Evolutionary conservation across 2,888 invertebrate genomes (phyloP).

Genomic region (Eulithis testata): DNA sequence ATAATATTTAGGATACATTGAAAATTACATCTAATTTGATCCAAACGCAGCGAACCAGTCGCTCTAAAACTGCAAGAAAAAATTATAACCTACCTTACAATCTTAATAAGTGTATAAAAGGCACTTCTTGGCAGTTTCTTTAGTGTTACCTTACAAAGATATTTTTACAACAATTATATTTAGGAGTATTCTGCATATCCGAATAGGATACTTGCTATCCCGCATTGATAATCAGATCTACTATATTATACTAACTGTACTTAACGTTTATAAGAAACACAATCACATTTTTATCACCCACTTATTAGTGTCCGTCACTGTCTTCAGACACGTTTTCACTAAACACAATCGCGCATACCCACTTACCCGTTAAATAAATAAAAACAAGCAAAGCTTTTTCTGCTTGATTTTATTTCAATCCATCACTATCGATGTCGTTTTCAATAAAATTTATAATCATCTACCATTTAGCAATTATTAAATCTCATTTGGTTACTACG

Average conservation of each 20-base stretch:
- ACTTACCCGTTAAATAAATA: conserved; percentile 66
- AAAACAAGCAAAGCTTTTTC: conserved; percentile 63
- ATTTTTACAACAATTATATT: conserved; percentile 73
- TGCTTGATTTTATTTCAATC: conserved; percentile 63
- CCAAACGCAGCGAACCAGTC: conserved; percentile 76
- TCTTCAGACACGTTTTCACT: conserved; percentile 72
- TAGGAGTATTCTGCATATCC: conserved; percentile 64
- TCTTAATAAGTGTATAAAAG: conserved; percentile 73
- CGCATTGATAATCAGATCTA: conserved; percentile 57
- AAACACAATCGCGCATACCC: conserved; percentile 67
- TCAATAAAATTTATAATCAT: not conserved
- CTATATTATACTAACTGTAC: conserved; percentile 67
- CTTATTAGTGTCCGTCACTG: conserved; percentile 55
- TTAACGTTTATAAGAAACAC: conserved; percentile 78
- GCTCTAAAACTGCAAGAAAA: conserved; percentile 59
- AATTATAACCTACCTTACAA: conserved; percentile 53
- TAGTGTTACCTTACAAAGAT: conserved; percentile 56
- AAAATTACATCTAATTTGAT: conserved; percentile 54
- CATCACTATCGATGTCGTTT: conserved; percentile 9
- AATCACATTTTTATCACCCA: conserved; percentile 84
- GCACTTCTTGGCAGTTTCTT: conserved; percentile 82
- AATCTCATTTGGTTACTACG: not conserved
- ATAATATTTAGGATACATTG: conserved; percentile 13
- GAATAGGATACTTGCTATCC: conserved; percentile 39
- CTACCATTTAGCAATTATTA: not conserved